Conservation (phyloP, 2,797 vertebrate genomes). For the Girardinus metallicus region DNA sequence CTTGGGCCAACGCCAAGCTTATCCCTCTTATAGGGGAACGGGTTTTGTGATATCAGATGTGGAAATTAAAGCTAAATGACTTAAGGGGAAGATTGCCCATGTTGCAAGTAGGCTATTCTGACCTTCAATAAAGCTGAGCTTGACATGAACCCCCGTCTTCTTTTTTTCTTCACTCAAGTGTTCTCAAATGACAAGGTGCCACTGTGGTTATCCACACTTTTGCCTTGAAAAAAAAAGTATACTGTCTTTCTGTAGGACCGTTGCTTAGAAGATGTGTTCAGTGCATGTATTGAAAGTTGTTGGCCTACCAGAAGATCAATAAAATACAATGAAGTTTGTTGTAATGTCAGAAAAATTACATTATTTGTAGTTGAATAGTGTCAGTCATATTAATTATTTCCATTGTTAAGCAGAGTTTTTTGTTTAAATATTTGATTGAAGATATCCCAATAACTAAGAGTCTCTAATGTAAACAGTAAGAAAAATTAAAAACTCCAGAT, state of each 20-base stretch:
- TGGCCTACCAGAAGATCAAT: neutral
- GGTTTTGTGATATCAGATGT: conserved; percentile 86
- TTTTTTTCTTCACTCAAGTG: conserved; percentile 49
- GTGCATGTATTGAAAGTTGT: neutral
- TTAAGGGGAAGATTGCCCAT: conserved; percentile 84
- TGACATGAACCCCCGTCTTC: conserved; percentile 71
- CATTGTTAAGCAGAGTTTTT: neutral
- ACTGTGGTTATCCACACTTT: conserved; percentile 37
- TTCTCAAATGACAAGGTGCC: conserved; percentile 65
- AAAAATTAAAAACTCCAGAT: neutral
- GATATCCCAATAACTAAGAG: neutral
- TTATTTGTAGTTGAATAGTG: neutral
- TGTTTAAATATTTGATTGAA: neutral
- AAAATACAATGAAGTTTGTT: neutral
- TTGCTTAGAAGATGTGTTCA: neutral
- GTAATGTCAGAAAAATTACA: neutral
- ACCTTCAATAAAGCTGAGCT: conserved; percentile 84
- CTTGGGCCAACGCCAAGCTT: conserved; percentile 83
- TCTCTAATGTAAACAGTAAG: neutral
- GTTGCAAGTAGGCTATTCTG: conserved; percentile 85
- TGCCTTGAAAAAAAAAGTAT: neutral
- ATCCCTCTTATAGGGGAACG: conserved; percentile 82
- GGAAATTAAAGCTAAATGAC: conserved; percentile 88
- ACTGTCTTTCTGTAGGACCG: neutral
- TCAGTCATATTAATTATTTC: neutral